Evolutionary conservation across 2,888 invertebrate species (phyloP).

Genomic region (Melangyna quadrimaculata): DNA sequence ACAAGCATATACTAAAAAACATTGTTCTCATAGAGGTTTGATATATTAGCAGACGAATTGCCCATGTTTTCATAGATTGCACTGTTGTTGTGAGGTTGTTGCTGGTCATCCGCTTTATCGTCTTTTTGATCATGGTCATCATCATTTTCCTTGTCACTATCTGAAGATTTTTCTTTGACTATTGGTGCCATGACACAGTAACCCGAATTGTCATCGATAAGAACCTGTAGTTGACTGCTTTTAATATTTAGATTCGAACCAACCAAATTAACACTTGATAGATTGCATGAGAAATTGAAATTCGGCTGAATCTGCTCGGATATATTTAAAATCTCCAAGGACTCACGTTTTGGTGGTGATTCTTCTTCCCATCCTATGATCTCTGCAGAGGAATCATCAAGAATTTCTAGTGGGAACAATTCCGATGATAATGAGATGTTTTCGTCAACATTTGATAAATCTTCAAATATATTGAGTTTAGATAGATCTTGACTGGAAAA

Average conservation of each 20-base stretch:
- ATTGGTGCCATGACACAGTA: slow-evolving; percentile 81
- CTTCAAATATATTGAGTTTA: slow-evolving; percentile 77
- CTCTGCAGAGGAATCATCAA: slow-evolving; percentile 73
- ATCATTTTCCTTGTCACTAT: slow-evolving; percentile 55
- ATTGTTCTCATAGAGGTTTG: slow-evolving; percentile 79
- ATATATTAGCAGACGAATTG: slow-evolving; percentile 32
- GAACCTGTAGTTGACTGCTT: slow-evolving; percentile 65
- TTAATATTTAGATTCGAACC: slow-evolving; percentile 78
- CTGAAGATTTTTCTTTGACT: slow-evolving; percentile 72
- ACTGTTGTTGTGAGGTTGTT: slow-evolving; percentile 73
- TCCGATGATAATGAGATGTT: slow-evolving; percentile 74
- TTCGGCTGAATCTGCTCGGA: slow-evolving; percentile 79
- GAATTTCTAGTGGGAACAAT: slow-evolving; percentile 72
- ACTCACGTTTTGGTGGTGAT: slow-evolving; percentile 71
- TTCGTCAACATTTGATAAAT: slow-evolving; percentile 70
- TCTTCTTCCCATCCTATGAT: not conserved
- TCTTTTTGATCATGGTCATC: slow-evolving; percentile 60
- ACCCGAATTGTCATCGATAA: slow-evolving; percentile 79
- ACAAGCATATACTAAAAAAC: slow-evolving; percentile 74
- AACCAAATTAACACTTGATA: slow-evolving; percentile 79
- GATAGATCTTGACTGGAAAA: slow-evolving; percentile 81
- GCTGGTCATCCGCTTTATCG: not conserved
- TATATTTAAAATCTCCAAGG: slow-evolving; percentile 77
- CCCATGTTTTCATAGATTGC: slow-evolving; percentile 78
- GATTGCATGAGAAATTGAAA: slow-evolving; percentile 80